These are phyloP conservation scores for Eriocheir sinensis DNA, from an alignment of 1,140 invertebrate genomes.

Conservation along the genomic window DNA sequence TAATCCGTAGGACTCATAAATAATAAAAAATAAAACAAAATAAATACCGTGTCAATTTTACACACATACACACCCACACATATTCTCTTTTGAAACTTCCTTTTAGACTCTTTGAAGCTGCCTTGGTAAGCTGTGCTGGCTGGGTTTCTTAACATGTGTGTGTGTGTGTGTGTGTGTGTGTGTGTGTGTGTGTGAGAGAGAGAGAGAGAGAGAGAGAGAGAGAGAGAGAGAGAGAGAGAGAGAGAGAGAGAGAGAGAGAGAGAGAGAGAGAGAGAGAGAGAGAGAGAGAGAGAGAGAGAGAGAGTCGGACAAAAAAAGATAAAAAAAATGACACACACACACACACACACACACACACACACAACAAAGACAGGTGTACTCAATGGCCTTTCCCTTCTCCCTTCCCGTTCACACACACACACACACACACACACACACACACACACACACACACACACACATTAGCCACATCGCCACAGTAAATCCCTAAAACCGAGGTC, in stretches of 20 bases:
- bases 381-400: neutral
- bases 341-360: neutral
- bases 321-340: neutral
- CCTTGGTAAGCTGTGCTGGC: too few relatives aligned
- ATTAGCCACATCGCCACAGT: neutral
- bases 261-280: neutral
- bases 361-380: neutral
- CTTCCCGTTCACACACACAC: neutral
- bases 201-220: neutral
- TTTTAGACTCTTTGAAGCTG: too few relatives aligned
- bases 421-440: slow-evolving; percentile 39
- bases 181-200: too few relatives aligned
- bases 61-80: too few relatives aligned
- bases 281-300: slow-evolving; percentile 38
- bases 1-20: too few relatives aligned
- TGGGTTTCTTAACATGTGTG: neutral
- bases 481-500: neutral
- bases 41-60: too few relatives aligned
- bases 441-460: slow-evolving; percentile 39
- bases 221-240: neutral
- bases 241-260: neutral
- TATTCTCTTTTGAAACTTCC: too few relatives aligned
- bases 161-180: neutral
- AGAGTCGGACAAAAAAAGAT: neutral
- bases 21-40: too few relatives aligned